Base-by-base conservation (phyloP, 2,113 vertebrate species). In the Paratilapia polleni region DNA sequence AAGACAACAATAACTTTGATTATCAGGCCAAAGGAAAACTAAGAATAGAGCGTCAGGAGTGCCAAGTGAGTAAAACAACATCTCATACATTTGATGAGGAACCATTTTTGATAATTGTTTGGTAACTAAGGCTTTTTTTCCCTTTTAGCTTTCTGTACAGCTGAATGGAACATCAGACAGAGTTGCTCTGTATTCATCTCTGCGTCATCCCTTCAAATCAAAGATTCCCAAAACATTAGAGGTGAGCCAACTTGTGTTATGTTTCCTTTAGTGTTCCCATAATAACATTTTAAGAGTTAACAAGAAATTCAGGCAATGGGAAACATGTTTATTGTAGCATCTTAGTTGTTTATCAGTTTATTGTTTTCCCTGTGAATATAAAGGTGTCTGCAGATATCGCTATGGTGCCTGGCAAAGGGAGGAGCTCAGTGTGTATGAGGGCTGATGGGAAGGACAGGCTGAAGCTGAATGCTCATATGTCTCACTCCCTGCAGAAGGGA, bases 51-150 rank as follows among this genome's bases (percentile, higher is more conserved):
- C 87, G 89, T 36, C 95, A 93, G 0, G 93, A 93, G 17, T 96
- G 96, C 60, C 93, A 95, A 93, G 97, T 97, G 83, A 94, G 96
- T 96, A 60, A 93, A 95, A 54, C 20, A 20, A 17, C 34, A 61
- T 3, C 34, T 15, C 19, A 2, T 28, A 7, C 20, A 60, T 59
- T 84, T 62, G 6, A 36, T n/a, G 11, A 14, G 20, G 19, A 0
- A 4, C 13, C 19, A 54, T 84, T 77, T 79, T 0, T 80, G n/a
- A 6, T 56, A n/a, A 13, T 56, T 56, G 22, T 91, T 8, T 76
- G 47, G 7, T 56, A 17, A n/a, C 60, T 36, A 15, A 75, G 28
- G 6, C 2, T 12, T 24, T 76, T 81, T 34, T 47, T 76, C 91
- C 70, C 26, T 76, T 77, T 34, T 34, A 96, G 96, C 77, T 96